Base-by-base conservation (phyloP, 2,113 vertebrate genomes). In the Microtus pennsylvanicus region DNA sequence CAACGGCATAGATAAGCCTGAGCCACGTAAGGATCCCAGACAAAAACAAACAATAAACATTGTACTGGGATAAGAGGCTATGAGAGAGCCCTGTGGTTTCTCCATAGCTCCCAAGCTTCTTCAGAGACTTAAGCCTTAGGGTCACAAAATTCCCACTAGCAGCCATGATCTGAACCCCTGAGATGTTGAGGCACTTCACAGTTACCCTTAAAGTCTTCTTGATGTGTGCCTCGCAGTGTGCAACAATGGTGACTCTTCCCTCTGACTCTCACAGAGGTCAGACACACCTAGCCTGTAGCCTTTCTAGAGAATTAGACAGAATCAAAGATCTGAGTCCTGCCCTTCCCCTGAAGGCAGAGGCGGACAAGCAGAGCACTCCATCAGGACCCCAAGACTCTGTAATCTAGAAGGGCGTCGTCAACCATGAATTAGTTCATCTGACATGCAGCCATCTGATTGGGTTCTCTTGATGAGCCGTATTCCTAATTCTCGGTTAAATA, bases 401-500 rank as follows among this genome's bases (percentile, higher is more conserved):
- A 19, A 42, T 30, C 12, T 5, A 42, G 33, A 4, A 17, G 10
- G 35, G 16, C 10, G 16, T 1, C 3, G 12, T 69, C 55, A 45
- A 35, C 58, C 12, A 42, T 42, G 30, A 65, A 45, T 91, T 69
- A 28, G 12, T 45, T 85, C 2, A 16, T 67, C 47, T 38, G 80
- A 90, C 22, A 69, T 3, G 70, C 69, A 67, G 72, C 52, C 63
- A n/a, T 35, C 35, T 13, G 52, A 74, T 8, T 21, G 38, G 33
- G 74, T 21, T 87, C 63, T 63, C 78, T 38, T 6, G 13, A 72
- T n/a, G 65, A 97, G 19, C 38, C 38, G 42, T 30, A 33, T 74
- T 89, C 74, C 70, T n/a, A n/a, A 9, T 80, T 50, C 52, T 90
- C 77, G 22, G 58, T 38, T 91, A 47, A 95, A 82, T 89, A 50